Evolutionary conservation across 2,888 invertebrate species (phyloP).

Genomic region (Celastrina argiolus): DNA sequence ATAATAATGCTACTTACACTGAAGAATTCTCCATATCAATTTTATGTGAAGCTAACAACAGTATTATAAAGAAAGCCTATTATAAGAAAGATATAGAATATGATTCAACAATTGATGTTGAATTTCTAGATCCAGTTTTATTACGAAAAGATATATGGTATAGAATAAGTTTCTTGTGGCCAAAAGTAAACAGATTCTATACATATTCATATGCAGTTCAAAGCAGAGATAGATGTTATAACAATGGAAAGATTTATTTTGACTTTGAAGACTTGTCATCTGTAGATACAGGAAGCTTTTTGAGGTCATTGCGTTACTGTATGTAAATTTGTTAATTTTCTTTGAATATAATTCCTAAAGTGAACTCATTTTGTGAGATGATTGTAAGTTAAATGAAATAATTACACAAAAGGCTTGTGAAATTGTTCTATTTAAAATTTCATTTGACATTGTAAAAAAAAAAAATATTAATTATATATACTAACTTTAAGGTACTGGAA

Average conservation of each 20-base stretch:
- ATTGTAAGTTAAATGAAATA: too few relatives aligned
- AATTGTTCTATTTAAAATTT: too few relatives aligned
- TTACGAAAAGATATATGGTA: constrained; percentile 67
- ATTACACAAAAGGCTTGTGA: too few relatives aligned
- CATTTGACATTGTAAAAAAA: too few relatives aligned
- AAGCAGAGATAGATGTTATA: constrained; percentile 54
- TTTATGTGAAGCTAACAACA: constrained; percentile 55
- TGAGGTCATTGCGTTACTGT: constrained; percentile 66
- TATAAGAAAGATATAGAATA: constrained; percentile 61
- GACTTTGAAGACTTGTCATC: constrained; percentile 63
- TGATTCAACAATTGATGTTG: constrained; percentile 63
- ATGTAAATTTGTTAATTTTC: constrained; percentile 41
- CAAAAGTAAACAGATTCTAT: constrained; percentile 45
- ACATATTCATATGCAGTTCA: constrained; percentile 62
- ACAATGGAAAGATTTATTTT: constrained; percentile 55
- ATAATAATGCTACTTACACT: constrained; percentile 53
- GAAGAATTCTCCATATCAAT: constrained; percentile 63
- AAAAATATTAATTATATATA: too few relatives aligned
- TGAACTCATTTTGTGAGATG: too few relatives aligned
- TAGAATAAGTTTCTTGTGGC: constrained; percentile 64
- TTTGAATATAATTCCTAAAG: not conserved
- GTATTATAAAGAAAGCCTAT: constrained; percentile 52
- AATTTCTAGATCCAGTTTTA: constrained; percentile 60
- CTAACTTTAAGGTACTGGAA: too few relatives aligned
- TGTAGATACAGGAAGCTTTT: constrained; percentile 59